Base-by-base conservation (phyloP, 1,140 invertebrate species). In the Portunus trituberculatus region DNA sequence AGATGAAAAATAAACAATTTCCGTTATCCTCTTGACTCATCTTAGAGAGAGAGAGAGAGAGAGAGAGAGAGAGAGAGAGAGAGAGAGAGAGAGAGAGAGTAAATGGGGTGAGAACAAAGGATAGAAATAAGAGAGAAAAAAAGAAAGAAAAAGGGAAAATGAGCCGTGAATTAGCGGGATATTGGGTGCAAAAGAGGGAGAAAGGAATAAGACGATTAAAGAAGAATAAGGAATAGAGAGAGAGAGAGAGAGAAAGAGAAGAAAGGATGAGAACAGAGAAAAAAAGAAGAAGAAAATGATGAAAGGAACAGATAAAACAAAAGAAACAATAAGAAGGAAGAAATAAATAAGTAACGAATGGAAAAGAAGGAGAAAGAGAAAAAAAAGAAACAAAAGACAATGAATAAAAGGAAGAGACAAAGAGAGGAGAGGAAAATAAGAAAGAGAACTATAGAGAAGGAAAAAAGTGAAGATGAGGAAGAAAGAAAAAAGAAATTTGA, bases 171-270 rank as follows among this genome's bases (percentile, higher is more conserved):
- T 39, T 29, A 20, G 25, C 14, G n/a, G 29, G 29, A 45, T 45
- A 89, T 32, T 32, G 29, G n/a, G 29, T 32, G n/a, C 6, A 31
- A 32, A 25, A 29, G 45, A 89, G 87, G 45, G 28, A 89, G 45
- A 45, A 32, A 32, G 25, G 39, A 39, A 39, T 39, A 39, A 39
- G 6, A 39, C 39, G 39, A 39, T 39, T 2, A 39, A 39, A 39
- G 39, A 39, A 39, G 39, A 39, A 39, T 39, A 39, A 39, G 39
- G 39, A 39, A 39, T 39, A 59, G 46, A 59, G 89, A 91, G 89
- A 91, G 89, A 91, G 89, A 91, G 45, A 91, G 32, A 48, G 89
- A 48, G 89, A 48, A n/a, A 48, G 89, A n/a, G 28, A 91, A 46
- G 48, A 25, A 48, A 46, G n/a, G 28, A 91, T 10, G 12, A 46